Percentiles rank a stretch among this genome's conserved stretches.
These are phyloP conservation scores for Bubo blakistoni DNA, from an alignment of 2,113 vertebrate genomes.

Conservation along the genomic window DNA sequence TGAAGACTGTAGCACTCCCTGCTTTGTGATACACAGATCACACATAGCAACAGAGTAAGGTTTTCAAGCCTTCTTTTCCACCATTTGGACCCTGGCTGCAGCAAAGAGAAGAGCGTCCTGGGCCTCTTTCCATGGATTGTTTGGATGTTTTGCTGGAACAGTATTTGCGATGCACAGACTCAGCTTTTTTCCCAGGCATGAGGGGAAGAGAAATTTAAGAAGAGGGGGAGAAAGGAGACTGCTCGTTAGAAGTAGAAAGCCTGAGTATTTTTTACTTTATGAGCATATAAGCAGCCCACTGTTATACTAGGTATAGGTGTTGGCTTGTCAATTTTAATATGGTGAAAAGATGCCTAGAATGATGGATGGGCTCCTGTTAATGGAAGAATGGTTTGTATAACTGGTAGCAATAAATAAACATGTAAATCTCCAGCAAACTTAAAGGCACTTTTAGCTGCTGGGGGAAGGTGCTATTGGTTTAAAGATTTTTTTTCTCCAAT, in stretches of 20 bases:
- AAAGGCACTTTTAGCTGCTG: neutral
- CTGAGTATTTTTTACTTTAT: neutral
- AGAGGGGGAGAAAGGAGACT: neutral
- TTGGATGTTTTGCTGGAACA: neutral
- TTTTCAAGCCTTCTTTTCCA: neutral
- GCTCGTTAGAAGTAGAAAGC: neutral
- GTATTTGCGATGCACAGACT: neutral
- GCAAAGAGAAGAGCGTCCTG: neutral
- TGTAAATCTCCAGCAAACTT: neutral
- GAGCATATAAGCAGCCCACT: neutral
- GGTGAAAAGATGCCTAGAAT: neutral
- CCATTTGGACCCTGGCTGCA: neutral
- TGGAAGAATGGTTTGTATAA: neutral
- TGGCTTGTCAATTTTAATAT: neutral
- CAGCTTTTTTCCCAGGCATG: neutral
- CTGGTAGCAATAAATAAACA: neutral
- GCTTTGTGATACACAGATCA: neutral
- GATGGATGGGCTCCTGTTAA: neutral
- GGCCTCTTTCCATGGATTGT: neutral
- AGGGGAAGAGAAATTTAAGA: neutral
- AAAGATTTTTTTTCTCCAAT: neutral
- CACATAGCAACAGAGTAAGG: neutral
- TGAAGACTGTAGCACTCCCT: neutral
- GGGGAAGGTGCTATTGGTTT: neutral
- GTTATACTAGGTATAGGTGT: neutral